A percentile compares a stretch with the other conserved stretches of the same genome.
Evolutionary conservation across 92 coral and sea anemone species (phyloP).

Genomic region (Phenganax stokvisi): DNA sequence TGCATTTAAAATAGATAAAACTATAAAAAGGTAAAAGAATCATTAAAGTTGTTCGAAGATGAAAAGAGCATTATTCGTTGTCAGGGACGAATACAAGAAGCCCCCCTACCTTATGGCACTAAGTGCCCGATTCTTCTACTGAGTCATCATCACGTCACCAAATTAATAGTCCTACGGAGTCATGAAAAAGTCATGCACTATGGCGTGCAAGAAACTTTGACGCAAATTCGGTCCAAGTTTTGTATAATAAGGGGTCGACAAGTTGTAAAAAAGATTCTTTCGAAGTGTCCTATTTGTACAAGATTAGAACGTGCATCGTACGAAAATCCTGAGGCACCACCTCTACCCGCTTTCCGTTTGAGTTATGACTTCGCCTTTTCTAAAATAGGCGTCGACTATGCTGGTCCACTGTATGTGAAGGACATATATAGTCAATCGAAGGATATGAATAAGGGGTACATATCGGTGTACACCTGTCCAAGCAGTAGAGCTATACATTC

Average conservation of each 20-base stretch:
- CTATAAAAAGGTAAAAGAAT: not conserved
- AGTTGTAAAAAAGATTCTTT: conserved; percentile 5
- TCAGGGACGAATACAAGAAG: conserved; percentile 12
- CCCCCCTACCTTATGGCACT: not conserved
- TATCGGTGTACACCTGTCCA: conserved; percentile 8
- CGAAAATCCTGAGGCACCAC: conserved; percentile 8
- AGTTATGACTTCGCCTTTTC: conserved; percentile 29
- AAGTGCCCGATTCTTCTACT: conserved; percentile 1
- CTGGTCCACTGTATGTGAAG: conserved; percentile 28
- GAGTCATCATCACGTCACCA: not conserved
- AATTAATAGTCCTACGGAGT: not conserved
- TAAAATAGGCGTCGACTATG: conserved; percentile 30
- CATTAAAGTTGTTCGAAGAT: conserved; percentile 18
- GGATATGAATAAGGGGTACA: conserved; percentile 23
- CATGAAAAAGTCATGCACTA: not conserved
- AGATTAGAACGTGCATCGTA: conserved; percentile 19
- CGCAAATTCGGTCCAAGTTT: not conserved
- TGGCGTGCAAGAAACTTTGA: not conserved
- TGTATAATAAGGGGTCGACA: conserved; percentile 12
- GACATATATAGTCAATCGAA: conserved; percentile 18
- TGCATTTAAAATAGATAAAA: not conserved
- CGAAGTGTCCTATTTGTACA: conserved; percentile 12
- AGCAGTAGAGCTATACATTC: conserved; percentile 8
- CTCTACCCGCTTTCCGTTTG: conserved; percentile 21
- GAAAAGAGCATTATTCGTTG: not conserved